phyloP scores from a whole-genome alignment of 2,113 vertebrate genomes.

The Rhea pennata region DNA sequence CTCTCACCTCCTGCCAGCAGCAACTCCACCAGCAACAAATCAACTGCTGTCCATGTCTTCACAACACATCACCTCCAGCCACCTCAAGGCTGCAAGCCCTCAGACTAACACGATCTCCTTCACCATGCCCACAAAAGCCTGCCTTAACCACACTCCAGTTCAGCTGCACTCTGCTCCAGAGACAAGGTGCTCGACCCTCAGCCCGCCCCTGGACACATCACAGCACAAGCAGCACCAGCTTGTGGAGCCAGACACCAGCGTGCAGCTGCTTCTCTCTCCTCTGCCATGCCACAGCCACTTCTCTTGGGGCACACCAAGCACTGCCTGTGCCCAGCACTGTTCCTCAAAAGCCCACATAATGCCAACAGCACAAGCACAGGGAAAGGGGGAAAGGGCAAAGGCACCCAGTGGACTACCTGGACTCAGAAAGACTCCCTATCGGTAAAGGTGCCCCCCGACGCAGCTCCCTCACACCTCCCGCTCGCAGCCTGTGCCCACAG shows the following conservation, averaged over 20 bases:
- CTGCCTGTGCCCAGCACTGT: too few species aligned
- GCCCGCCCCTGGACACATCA: neutral
- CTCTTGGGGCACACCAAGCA: too few species aligned
- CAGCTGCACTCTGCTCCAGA: neutral
- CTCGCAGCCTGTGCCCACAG: too few species aligned
- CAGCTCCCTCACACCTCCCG: rapidly evolving
- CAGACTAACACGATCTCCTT: neutral
- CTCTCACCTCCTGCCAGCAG: neutral
- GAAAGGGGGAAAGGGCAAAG: too few species aligned
- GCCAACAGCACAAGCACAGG: neutral
- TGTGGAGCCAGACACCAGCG: too few species aligned
- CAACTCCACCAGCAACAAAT: neutral
- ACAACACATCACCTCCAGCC: neutral
- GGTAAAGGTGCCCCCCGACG: neutral
- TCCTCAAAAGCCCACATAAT: neutral
- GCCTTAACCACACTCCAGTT: neutral
- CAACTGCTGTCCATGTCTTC: neutral
- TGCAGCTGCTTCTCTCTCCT: neutral
- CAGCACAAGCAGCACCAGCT: neutral
- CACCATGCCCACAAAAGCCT: neutral
- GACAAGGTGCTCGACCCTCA: neutral
- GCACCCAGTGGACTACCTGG: too few species aligned
- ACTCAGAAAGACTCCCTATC: neutral
- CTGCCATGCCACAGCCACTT: neutral
- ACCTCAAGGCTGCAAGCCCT: neutral